phyloP scores from a whole-genome alignment of 2,797 vertebrate genomes.

The Otolemur crassicaudatus region DNA sequence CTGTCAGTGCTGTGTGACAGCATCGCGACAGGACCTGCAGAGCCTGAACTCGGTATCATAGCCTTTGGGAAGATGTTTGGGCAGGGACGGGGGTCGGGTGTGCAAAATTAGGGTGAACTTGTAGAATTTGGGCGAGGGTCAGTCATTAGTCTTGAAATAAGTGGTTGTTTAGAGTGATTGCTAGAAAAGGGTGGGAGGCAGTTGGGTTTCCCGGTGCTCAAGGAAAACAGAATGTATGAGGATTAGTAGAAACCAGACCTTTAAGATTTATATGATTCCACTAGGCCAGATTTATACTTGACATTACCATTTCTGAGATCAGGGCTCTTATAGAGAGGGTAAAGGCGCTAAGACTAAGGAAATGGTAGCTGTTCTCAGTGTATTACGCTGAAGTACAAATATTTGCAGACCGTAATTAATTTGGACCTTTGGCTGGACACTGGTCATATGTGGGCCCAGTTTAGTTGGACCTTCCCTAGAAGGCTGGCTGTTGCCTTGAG shows the following conservation, averaged over 20 bases:
- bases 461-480: not conserved
- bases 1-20: conserved; percentile 57
- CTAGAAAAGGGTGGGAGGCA: conserved; percentile 10
- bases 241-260: conserved; percentile 8
- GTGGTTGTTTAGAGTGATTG: conserved; percentile 49
- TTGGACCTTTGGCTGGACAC: not conserved
- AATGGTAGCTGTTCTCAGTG: conserved; percentile 14
- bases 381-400: not conserved
- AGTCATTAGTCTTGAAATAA: conserved; percentile 37
- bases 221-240: not conserved
- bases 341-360: conserved; percentile 10
- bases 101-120: conserved; percentile 51
- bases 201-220: not conserved
- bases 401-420: conserved; percentile 49
- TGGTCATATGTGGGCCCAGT: not conserved
- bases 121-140: conserved; percentile 48
- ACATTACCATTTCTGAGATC: conserved; percentile 13
- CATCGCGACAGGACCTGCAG: conserved; percentile 58
- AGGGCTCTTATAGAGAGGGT: not conserved
- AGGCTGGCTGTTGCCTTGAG: not conserved
- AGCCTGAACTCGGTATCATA: conserved; percentile 59
- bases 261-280: not conserved
- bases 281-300: conserved; percentile 2
- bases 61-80: not conserved
- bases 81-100: not conserved